phyloP scores from a whole-genome alignment of 2,113 vertebrate species.

The Trinectes maculatus region DNA sequence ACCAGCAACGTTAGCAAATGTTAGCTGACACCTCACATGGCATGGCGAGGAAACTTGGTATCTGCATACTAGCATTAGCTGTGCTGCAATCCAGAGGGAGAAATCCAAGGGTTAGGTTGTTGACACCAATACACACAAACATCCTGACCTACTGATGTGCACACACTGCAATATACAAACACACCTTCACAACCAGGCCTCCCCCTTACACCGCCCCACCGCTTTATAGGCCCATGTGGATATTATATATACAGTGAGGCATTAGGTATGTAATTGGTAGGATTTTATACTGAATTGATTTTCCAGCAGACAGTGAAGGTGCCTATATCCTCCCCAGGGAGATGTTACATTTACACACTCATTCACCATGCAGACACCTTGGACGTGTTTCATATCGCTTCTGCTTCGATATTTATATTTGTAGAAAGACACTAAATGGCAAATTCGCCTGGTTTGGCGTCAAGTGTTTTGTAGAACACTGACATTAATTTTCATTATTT shows the following conservation, averaged over 20 bases:
- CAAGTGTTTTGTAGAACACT: background rate
- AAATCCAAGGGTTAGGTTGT: constrained; percentile 55
- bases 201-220: background rate
- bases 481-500: background rate
- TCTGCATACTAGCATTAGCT: constrained; percentile 49
- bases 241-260: background rate
- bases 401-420: background rate
- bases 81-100: constrained; percentile 25
- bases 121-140: constrained; percentile 53
- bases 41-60: constrained; percentile 66
- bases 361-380: background rate
- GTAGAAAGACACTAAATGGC: background rate
- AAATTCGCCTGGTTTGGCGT: background rate
- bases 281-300: constrained; percentile 40
- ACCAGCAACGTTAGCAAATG: constrained; percentile 55
- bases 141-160: constrained; percentile 16
- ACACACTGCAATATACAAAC: constrained; percentile 2
- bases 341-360: constrained; percentile 39
- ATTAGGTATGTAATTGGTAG: constrained; percentile 42
- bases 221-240: background rate
- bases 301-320: background rate
- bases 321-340: constrained; percentile 7
- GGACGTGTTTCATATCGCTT: background rate
- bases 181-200: background rate
- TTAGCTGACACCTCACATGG: constrained; percentile 64